These are phyloP conservation scores for Hepsetus odoe DNA, from an alignment of 2,113 vertebrate genomes.

Conservation along the genomic window DNA sequence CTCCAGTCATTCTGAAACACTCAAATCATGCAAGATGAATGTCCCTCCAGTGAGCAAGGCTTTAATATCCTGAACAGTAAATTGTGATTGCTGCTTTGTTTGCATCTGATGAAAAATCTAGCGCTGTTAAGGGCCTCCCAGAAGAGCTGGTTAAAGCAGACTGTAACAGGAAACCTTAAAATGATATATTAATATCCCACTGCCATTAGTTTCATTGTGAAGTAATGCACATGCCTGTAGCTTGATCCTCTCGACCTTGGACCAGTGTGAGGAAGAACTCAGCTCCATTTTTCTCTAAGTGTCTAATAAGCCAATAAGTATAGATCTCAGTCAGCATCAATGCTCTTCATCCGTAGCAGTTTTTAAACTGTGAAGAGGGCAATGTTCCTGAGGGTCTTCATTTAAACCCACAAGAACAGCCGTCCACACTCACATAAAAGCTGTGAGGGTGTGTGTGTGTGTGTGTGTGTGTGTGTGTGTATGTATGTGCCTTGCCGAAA, in stretches of 20 bases:
- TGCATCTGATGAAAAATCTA: slow-evolving; percentile 39
- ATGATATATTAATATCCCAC: slow-evolving; percentile 46
- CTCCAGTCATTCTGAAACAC: neutral
- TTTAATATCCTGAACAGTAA: slow-evolving; percentile 31
- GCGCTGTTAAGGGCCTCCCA: slow-evolving; percentile 31
- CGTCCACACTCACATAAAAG: neutral
- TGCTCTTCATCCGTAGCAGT: neutral
- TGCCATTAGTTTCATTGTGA: slow-evolving; percentile 35
- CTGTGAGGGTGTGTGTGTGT: neutral
- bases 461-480: too few species aligned
- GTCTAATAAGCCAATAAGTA: slow-evolving; percentile 18
- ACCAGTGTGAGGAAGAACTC: slow-evolving; percentile 16
- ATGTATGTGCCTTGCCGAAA: neutral
- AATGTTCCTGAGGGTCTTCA: neutral
- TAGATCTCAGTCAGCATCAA: neutral
- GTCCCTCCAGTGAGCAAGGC: slow-evolving; percentile 29
- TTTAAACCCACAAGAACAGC: neutral
- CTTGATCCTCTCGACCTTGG: slow-evolving; percentile 17
- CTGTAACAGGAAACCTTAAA: slow-evolving; percentile 37
- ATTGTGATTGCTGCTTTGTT: slow-evolving; percentile 34
- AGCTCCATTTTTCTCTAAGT: slow-evolving; percentile 6
- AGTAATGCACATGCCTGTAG: slow-evolving; percentile 31
- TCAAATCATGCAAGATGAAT: slow-evolving; percentile 23
- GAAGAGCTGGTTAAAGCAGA: slow-evolving; percentile 16
- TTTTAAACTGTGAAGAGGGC: neutral